Percentiles rank a stretch among this genome's conserved stretches.
Conservation (phyloP, 2,888 invertebrate species). For the Drosophila acutilabella region DNA sequence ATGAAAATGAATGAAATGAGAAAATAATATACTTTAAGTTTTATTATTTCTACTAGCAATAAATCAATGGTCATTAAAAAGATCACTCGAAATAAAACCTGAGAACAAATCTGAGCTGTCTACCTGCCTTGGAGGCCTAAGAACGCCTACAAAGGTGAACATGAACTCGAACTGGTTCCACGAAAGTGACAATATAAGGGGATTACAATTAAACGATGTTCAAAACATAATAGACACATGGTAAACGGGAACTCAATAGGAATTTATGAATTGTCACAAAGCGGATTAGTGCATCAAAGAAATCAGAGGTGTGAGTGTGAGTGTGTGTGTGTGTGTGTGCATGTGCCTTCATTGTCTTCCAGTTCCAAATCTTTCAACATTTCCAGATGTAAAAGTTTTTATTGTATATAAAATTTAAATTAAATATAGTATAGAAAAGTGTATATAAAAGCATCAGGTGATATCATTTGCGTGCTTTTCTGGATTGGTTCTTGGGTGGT, state of each 20-base stretch:
- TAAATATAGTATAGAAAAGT: background rate
- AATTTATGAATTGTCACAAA: slow-evolving; percentile 43
- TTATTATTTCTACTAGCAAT: background rate
- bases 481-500: slow-evolving; percentile 14
- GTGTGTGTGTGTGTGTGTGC: background rate
- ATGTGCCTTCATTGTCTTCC: background rate
- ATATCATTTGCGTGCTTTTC: slow-evolving; percentile 41
- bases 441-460: background rate
- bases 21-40: background rate
- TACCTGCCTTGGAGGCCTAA: slow-evolving; percentile 11
- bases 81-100: background rate
- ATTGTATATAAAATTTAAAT: background rate
- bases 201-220: slow-evolving; percentile 57
- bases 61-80: background rate
- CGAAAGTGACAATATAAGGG: slow-evolving; percentile 54
- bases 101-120: background rate
- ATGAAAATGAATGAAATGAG: background rate
- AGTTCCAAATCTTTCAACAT: slow-evolving; percentile 18
- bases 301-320: background rate
- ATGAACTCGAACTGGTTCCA: slow-evolving; percentile 42
- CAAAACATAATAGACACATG: slow-evolving; percentile 29
- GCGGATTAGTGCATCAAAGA: slow-evolving; percentile 36
- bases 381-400: background rate
- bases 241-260: slow-evolving; percentile 25
- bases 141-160: slow-evolving; percentile 7